These are phyloP conservation scores for Balearica regulorum DNA, from an alignment of 2,797 vertebrate species.

Conservation along the genomic window DNA sequence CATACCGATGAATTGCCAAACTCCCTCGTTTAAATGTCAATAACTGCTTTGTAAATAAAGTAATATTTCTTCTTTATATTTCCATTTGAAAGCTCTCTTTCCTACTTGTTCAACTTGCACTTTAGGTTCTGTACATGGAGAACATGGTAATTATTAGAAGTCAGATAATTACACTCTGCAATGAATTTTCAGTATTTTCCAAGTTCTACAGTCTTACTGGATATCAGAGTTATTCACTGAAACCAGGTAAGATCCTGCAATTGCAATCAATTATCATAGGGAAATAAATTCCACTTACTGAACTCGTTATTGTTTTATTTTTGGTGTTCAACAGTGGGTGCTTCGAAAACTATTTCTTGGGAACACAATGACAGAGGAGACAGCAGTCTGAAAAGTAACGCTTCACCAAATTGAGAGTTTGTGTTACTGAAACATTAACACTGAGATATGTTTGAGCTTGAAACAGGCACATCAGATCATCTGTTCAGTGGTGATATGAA, in stretches of 20 bases:
- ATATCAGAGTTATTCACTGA: background rate
- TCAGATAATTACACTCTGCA: background rate
- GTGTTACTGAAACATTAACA: too few relatives aligned
- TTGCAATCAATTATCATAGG: background rate
- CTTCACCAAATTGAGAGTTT: background rate
- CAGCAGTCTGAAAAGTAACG: background rate
- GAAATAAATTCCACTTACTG: background rate
- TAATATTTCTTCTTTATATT: background rate
- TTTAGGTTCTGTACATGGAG: background rate
- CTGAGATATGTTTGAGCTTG: background rate
- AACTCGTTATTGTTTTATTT: background rate
- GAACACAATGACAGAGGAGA: background rate
- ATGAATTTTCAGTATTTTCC: background rate
- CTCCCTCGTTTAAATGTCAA: background rate
- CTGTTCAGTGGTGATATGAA: background rate
- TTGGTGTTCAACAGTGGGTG: background rate
- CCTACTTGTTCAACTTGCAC: background rate
- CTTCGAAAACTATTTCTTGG: background rate
- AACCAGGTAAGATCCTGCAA: background rate
- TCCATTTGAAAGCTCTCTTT: background rate
- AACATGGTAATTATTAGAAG: background rate
- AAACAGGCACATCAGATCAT: background rate
- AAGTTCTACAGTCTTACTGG: background rate
- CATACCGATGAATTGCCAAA: background rate
- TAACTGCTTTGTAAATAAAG: background rate